A percentile compares a stretch with the other conserved stretches of the same genome.
Conservation (phyloP, 1,140 invertebrate species). For the Diuraphis noxia region DNA sequence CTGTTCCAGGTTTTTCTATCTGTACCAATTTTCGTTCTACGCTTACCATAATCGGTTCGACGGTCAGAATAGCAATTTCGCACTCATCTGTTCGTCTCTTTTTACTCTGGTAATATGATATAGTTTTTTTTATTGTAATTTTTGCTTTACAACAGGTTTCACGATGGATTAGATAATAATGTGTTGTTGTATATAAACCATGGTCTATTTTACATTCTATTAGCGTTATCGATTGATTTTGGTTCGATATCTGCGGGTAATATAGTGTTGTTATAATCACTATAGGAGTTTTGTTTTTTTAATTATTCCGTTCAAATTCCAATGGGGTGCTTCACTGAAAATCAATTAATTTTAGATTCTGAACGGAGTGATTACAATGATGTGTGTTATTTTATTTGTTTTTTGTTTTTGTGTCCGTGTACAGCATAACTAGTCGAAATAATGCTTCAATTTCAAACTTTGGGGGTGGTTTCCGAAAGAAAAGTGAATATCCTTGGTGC, state of each 20-base stretch:
- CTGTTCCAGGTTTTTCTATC: constrained; percentile 94
- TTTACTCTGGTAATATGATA: constrained; percentile 80
- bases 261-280: background rate
- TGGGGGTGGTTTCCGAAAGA: too few relatives aligned
- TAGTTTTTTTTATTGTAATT: background rate
- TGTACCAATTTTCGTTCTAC: constrained; percentile 99
- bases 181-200: background rate
- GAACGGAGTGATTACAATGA: too few relatives aligned
- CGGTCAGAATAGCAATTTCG: constrained; percentile 95
- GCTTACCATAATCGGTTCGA: constrained; percentile 99
- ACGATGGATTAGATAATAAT: background rate
- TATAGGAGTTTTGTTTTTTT: background rate
- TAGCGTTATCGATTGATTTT: background rate
- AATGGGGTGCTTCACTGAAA: background rate
- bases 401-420: too few relatives aligned
- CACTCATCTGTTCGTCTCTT: constrained; percentile 93
- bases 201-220: background rate
- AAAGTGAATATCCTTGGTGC: too few relatives aligned
- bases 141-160: background rate
- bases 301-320: background rate
- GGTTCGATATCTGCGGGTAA: background rate
- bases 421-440: too few relatives aligned
- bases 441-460: too few relatives aligned
- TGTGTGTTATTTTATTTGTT: too few relatives aligned
- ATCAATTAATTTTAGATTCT: background rate